phyloP scores from a whole-genome alignment of 1,140 invertebrate species.

The Druon quercuslanigerum region DNA sequence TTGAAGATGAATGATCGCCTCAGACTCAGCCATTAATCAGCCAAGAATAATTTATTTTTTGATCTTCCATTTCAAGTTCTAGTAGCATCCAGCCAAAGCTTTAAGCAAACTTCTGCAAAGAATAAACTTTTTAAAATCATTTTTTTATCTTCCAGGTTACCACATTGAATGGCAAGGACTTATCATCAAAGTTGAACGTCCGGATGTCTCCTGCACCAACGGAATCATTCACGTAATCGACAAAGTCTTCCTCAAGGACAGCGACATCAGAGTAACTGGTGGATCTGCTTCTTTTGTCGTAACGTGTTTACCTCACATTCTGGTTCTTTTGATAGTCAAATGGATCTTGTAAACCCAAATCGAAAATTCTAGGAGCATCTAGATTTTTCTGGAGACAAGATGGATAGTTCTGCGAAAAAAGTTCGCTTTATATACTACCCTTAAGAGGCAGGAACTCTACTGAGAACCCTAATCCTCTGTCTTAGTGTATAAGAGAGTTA shows the following conservation, averaged over 20 bases:
- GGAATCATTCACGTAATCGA: constrained; percentile 96
- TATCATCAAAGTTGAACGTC: constrained; percentile 88
- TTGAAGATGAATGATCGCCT: no score
- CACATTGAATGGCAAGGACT: constrained; percentile 88
- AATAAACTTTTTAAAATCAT: constrained; percentile 10
- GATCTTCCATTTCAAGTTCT: no score
- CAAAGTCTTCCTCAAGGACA: constrained; percentile 86
- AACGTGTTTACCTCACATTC: constrained; percentile 61
- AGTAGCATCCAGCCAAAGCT: no score
- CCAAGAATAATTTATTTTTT: no score
- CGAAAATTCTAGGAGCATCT: constrained; percentile 47
- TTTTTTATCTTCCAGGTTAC: constrained; percentile 80
- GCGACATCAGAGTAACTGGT: constrained; percentile 86
- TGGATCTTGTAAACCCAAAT: constrained; percentile 68
- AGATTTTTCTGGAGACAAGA: constrained; percentile 56
- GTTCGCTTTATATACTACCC: constrained; percentile 9
- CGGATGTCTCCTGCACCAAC: constrained; percentile 94
- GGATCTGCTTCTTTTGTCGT: constrained; percentile 54
- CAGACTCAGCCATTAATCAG: no score
- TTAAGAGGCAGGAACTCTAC: constrained; percentile 24
- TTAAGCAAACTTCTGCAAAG: background rate
- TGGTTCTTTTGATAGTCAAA: constrained; percentile 71
- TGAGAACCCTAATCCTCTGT: constrained; percentile 9
- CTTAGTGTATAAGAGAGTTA: background rate
- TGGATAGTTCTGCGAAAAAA: constrained; percentile 46